Base-by-base conservation (phyloP, 2,888 invertebrate genomes). In the Caenorhabditis japonica region DNA sequence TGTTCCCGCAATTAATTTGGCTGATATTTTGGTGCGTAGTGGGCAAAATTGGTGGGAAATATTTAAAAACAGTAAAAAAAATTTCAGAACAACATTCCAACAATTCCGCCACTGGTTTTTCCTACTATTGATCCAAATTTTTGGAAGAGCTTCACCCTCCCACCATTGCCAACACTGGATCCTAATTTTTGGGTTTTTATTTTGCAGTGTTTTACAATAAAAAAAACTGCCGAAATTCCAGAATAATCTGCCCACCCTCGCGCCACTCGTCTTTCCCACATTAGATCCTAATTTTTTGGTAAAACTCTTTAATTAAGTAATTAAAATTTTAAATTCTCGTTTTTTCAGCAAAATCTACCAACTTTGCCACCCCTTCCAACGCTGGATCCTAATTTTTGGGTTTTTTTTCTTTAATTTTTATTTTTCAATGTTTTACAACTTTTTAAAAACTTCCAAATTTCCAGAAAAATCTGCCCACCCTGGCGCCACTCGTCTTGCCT, bases 1-100 rank as follows among this genome's bases (percentile, higher is more conserved):
- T n/a, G n/a, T 70, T 19, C 70, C 61, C 4, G 55, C 60, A 7
- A 44, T 61, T 2, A 70, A 55, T 30, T 61, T 36, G 55, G 55
- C 49, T n/a, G 49, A 60, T 43, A 60, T 70, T 61, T 17, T 70
- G 55, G 69, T 69, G 15, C n/a, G n/a, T n/a, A n/a, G n/a, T n/a
- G n/a, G n/a, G n/a, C n/a, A n/a, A n/a, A n/a, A n/a, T n/a, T n/a
- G n/a, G n/a, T n/a, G n/a, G n/a, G n/a, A n/a, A n/a, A n/a, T n/a
- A n/a, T n/a, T n/a, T n/a, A n/a, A n/a, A n/a, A n/a, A n/a, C n/a
- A n/a, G n/a, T n/a, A n/a, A n/a, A n/a, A n/a, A n/a, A n/a, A n/a
- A n/a, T 30, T 56, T 58, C 52, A 58, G 58, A 68, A 68, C 17
- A 68, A 64, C 25, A 49, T 64, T 23, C 55, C 46, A 23, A 61